phyloP scores from a whole-genome alignment of 2,113 vertebrate species.

The Lagopus leucura region DNA sequence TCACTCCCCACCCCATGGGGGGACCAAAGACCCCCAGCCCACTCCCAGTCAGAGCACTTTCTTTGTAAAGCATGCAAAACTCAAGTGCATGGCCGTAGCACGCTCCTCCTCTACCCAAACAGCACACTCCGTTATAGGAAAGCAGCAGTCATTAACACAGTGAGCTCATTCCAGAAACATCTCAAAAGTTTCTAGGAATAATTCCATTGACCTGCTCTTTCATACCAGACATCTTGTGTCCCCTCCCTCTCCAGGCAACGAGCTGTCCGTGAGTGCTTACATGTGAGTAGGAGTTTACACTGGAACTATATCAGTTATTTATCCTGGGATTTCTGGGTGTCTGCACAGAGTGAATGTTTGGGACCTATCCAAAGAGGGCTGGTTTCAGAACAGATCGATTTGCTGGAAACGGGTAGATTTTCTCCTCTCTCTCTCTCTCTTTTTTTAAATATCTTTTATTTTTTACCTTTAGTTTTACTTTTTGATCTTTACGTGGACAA shows the following conservation, averaged over 20 bases:
- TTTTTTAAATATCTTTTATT: not conserved
- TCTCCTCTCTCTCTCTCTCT: not conserved
- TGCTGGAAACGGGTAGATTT: not conserved
- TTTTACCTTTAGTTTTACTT: not conserved
- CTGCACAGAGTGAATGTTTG: not conserved
- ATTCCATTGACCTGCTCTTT: constrained; percentile 38
- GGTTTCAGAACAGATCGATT: not conserved
- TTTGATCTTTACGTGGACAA: not conserved
- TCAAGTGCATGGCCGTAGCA: not conserved
- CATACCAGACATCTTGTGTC: constrained; percentile 54
- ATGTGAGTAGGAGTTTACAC: not conserved
- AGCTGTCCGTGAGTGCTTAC: not conserved
- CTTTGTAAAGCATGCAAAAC: not conserved
- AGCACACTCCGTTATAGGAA: not conserved
- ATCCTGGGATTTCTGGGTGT: not conserved
- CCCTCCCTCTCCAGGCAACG: not conserved
- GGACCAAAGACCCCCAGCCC: not conserved
- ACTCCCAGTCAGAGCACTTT: not conserved
- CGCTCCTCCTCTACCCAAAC: not conserved
- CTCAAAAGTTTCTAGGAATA: constrained; percentile 43
- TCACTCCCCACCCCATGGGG: not conserved
- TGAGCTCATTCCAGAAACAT: constrained; percentile 46
- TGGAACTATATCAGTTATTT: not conserved
- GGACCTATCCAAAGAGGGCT: not conserved
- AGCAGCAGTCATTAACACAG: not conserved